A percentile compares a stretch with the other conserved stretches of the same genome.
phyloP scores from a whole-genome alignment of 2,797 vertebrate genomes.

The Psittacula derbiana region DNA sequence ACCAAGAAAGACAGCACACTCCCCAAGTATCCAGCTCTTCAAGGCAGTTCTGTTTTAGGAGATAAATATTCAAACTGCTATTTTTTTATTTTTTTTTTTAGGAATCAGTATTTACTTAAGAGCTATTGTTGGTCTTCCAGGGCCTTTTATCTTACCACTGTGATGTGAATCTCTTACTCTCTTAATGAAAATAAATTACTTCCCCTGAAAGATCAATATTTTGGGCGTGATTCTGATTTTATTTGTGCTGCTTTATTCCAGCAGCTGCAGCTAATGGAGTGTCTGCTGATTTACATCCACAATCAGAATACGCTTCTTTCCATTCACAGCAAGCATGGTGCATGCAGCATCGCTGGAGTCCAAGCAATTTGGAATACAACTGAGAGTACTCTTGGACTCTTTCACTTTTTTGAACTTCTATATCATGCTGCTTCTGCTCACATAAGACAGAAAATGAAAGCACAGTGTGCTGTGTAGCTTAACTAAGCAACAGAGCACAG shows the following conservation, averaged over 20 bases:
- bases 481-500: slow-evolving; percentile 48
- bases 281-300: not conserved
- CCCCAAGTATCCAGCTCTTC: not conserved
- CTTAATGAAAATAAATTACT: slow-evolving; percentile 34
- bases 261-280: not conserved
- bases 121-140: not conserved
- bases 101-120: slow-evolving; percentile 8
- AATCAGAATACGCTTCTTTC: not conserved
- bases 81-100: not conserved
- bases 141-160: not conserved
- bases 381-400: not conserved
- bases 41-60: not conserved
- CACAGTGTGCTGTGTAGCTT: not conserved
- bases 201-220: not conserved
- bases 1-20: not conserved
- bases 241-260: not conserved
- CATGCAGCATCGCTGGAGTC: not conserved
- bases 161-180: not conserved
- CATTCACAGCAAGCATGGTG: not conserved
- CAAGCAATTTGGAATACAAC: not conserved
- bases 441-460: slow-evolving; percentile 43
- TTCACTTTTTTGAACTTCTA: not conserved
- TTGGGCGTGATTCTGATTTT: not conserved
- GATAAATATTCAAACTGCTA: not conserved
- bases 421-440: slow-evolving; percentile 13